Base-by-base conservation (phyloP, 1,140 invertebrate species). In the Spodoptera frugiperda region DNA sequence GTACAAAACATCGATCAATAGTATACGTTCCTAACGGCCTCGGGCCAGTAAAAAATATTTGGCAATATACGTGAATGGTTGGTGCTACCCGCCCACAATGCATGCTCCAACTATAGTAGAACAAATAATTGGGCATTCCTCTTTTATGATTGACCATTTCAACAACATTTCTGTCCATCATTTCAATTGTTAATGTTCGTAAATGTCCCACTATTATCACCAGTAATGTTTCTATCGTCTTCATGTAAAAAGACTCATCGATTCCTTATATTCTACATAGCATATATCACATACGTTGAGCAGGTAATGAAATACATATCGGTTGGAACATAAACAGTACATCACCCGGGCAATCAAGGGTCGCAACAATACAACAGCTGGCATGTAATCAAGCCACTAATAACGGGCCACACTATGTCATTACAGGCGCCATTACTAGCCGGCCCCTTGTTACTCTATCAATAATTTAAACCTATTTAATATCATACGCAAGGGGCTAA, bases 31-130 rank as follows among this genome's bases (percentile, higher is more conserved):
- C 59, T 19, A 17, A 17, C 5, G 30, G 3, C 30, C 9, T 0
- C 3, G 10, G 25, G 59, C 5, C 30, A 19, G 33, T 4, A 1
- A 44, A 17, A 44, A 59, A 61, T 61, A 61, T 44, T 61, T 61
- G 9, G 15, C 59, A 63, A 63, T 44, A 17, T 11, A 63, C 39
- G 59, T 63, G 59, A 63, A 63, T 44, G 33, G 44, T 63, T 15
- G 33, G 9, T 4, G 59, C 30, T 15, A 14, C n/a, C 14, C 25
- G 25, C 55, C 55, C 33, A 44, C 33, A 39, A 39, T 46, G 9
- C 11, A n/a, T 19, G 10, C 19, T 5, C 14, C 5, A 63, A 39
- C 33, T 9, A 10, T 39, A 39, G 25, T 25, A 25, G 2, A 25
- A 25, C 25, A 25, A 25, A 59, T 59, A 25, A n/a, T 21, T 33